These are phyloP conservation scores for Sebastes fasciatus DNA, from an alignment of 2,113 vertebrate species.

Conservation along the genomic window DNA sequence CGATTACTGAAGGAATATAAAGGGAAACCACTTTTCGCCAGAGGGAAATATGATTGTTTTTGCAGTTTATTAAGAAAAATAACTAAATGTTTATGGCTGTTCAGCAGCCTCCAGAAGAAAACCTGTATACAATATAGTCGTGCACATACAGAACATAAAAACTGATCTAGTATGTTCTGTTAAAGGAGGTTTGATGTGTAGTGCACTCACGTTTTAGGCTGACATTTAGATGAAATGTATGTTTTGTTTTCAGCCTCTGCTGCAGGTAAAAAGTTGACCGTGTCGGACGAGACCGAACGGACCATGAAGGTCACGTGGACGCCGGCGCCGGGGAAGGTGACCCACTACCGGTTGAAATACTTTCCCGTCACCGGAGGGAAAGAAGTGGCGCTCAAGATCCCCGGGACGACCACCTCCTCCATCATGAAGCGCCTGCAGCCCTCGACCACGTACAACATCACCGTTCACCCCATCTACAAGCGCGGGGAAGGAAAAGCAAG, in stretches of 20 bases:
- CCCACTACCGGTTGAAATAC: conserved; percentile 91
- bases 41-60: not conserved
- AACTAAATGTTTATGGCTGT: not conserved
- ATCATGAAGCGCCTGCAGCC: conserved; percentile 90
- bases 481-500: conserved; percentile 93
- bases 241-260: conserved; percentile 83
- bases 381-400: conserved; percentile 86
- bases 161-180: not conserved
- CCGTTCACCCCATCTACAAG: conserved; percentile 91
- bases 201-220: too few relatives aligned
- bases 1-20: not conserved
- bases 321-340: conserved; percentile 89
- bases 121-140: not conserved
- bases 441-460: conserved; percentile 89
- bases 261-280: conserved; percentile 83
- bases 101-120: not conserved
- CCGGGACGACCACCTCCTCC: conserved; percentile 81
- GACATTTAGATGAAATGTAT: not conserved
- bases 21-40: not conserved
- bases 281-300: conserved; percentile 91
- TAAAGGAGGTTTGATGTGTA: not conserved
- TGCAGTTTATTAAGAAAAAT: not conserved
- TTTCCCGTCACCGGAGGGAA: conserved; percentile 83
- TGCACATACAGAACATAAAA: not conserved
- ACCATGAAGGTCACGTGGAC: conserved; percentile 91